phyloP scores from a whole-genome alignment of 2,797 vertebrate genomes.

The Gila robusta region DNA sequence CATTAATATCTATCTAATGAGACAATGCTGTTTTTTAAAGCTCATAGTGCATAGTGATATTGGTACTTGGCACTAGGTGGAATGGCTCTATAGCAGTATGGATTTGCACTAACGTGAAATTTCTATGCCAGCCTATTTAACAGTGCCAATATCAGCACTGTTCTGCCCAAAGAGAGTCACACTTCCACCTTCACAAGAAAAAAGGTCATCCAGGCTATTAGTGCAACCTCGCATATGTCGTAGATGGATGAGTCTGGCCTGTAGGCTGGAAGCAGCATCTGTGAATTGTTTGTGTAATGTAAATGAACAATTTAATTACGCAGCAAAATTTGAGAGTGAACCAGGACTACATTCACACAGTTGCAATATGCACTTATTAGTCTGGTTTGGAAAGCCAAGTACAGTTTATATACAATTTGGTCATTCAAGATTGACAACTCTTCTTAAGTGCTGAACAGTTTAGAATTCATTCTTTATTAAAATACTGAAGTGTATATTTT shows the following conservation, averaged over 20 bases:
- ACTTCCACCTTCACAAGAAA: conserved; percentile 4
- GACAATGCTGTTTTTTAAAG: conserved; percentile 5
- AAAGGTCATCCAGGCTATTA: conserved; percentile 36
- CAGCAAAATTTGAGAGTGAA: background rate
- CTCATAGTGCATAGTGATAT: background rate
- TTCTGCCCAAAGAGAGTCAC: conserved; percentile 26
- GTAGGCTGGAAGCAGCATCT: background rate
- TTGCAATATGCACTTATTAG: background rate
- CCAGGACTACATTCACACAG: background rate
- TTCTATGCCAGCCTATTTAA: conserved; percentile 7
- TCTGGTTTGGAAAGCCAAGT: background rate
- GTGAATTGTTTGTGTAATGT: conserved; percentile 4
- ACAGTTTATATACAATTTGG: background rate
- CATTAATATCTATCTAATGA: conserved; percentile 31
- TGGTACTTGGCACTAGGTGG: conserved; percentile 8
- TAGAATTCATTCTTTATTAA: background rate
- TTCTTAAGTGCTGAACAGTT: background rate
- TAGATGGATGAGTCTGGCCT: conserved; percentile 23
- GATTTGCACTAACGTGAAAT: conserved; percentile 25
- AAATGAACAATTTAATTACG: background rate
- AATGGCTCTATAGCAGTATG: conserved; percentile 16
- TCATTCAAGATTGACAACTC: background rate
- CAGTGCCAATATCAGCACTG: conserved; percentile 40
- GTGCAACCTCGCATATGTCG: background rate
- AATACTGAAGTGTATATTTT: background rate